A percentile compares a stretch with the other conserved stretches of the same genome.
phyloP scores from a whole-genome alignment of 2,888 invertebrate genomes.

The Petrophora chlorosata region DNA sequence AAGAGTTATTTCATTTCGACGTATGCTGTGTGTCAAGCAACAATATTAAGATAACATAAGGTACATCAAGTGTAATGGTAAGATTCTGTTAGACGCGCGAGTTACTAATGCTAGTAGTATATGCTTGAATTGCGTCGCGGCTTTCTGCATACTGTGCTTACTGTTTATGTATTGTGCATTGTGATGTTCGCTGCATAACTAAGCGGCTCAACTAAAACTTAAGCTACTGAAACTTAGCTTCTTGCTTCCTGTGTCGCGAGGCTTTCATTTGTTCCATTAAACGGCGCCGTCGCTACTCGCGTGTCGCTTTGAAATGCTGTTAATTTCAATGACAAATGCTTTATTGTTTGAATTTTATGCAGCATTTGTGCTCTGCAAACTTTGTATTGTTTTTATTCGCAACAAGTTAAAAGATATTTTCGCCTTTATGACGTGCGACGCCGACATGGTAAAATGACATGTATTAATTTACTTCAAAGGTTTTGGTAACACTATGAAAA shows the following conservation, averaged over 20 bases:
- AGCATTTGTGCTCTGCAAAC: neutral
- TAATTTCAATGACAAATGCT: conserved; percentile 38
- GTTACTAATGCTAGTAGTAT: neutral
- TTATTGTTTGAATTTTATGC: conserved; percentile 27
- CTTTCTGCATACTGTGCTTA: conserved; percentile 1
- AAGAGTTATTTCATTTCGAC: no score
- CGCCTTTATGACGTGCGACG: no score
- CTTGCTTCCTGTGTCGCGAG: conserved; percentile 50
- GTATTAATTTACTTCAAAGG: neutral
- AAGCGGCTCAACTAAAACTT: conserved; percentile 55
- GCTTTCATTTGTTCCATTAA: conserved; percentile 58
- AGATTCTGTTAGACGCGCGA: neutral
- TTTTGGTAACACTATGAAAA: no score
- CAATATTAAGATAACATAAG: no score
- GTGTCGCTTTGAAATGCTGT: conserved; percentile 35
- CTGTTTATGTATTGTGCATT: conserved; percentile 11
- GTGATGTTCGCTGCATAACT: conserved; percentile 55
- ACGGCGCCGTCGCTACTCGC: conserved; percentile 35
- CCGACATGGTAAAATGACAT: no score
- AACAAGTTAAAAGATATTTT: no score
- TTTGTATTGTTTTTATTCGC: conserved; percentile 13
- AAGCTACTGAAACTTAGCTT: conserved; percentile 53
- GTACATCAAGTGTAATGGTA: no score
- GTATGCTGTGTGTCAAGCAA: no score
- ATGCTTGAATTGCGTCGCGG: neutral